Evolutionary conservation across 2,888 invertebrate species (phyloP), one percentile per base, ranked within the genome.

Genomic region (Hypsopygia costalis): DNA sequence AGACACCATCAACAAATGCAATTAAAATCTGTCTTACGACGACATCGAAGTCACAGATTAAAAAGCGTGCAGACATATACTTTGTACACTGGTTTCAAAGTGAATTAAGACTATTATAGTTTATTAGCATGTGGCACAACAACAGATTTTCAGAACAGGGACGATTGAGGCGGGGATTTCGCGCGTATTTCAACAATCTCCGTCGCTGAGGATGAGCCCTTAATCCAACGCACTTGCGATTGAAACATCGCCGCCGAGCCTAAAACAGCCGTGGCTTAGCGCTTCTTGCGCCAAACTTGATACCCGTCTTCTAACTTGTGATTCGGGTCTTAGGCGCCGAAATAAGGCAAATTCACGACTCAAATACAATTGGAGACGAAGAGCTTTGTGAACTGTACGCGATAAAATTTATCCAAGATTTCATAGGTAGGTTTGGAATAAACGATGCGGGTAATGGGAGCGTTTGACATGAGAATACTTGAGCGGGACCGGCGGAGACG

Each of bases 311-410:
- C 80, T 69, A 78, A 86, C 78, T 85, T 80, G 81, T 76, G 78
- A 82, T 82, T 81, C 69, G 69, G 69, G 75, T 74, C 70, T 81
- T 74, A 77, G 70, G 74, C 79, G 80, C 79, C 72, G 76, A 81
- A 82, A 78, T 83, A 77, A 83, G 69, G 78, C 80, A 79, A 81
- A 82, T 85, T 85, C 81, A 62, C 82, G 66, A 79, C 68, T 70
- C 61, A 49, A 57, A 50, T 49, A 49, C 46, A 46, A 44, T 46
- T 51, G 53, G 43, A 58, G 51, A 55, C 8, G 52, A 54, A 58
- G 59, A 55, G 54, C 55, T 62, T 63, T 54, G 59, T 49, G 56
- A 67, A 68, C 67, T 58, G 49, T 54, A 52, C 50, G 49, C 57
- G 61, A 65, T 66, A 60, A 55, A 58, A 66, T 67, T 65, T 64